Evolutionary conservation across 1,140 invertebrate species (phyloP).

Genomic region (Ptiloglossa arizonensis): DNA sequence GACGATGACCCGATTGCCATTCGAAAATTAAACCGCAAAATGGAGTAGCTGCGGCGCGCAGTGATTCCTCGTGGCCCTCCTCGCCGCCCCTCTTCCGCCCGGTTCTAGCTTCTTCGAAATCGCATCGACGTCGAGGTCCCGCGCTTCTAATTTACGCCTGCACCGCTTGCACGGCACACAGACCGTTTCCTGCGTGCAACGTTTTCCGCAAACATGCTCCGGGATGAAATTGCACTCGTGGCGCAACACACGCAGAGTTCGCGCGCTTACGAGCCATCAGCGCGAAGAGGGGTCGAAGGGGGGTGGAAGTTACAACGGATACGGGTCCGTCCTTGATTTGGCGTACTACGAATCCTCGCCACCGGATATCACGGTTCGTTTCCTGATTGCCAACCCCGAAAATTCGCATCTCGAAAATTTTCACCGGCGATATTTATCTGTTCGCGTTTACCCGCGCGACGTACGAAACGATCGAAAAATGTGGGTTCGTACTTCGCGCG

Average conservation of each 20-base stretch:
- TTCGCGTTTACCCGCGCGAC: too few relatives aligned
- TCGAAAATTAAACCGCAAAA: background rate
- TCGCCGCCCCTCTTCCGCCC: too few relatives aligned
- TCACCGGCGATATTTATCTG: background rate
- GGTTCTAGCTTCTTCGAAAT: background rate
- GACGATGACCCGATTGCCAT: background rate
- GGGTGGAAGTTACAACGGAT: constrained; percentile 40
- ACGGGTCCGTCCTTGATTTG: background rate
- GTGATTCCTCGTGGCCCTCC: background rate
- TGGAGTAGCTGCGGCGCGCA: background rate
- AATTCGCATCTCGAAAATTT: background rate
- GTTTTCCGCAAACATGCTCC: background rate
- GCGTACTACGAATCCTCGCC: background rate
- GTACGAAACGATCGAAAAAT: too few relatives aligned
- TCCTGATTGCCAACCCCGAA: background rate
- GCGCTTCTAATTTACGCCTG: constrained; percentile 27
- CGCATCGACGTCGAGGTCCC: background rate
- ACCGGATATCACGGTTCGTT: constrained; percentile 27
- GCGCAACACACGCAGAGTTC: background rate
- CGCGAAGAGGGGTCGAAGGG: too few relatives aligned
- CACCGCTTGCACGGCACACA: constrained; percentile 1
- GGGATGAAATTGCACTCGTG: constrained; percentile 21
- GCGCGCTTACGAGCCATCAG: constrained; percentile 13
- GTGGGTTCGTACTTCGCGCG: too few relatives aligned
- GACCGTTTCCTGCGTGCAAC: background rate